Evolutionary conservation across 2,113 vertebrate genomes (phyloP).

Genomic region (Plecotus auritus): DNA sequence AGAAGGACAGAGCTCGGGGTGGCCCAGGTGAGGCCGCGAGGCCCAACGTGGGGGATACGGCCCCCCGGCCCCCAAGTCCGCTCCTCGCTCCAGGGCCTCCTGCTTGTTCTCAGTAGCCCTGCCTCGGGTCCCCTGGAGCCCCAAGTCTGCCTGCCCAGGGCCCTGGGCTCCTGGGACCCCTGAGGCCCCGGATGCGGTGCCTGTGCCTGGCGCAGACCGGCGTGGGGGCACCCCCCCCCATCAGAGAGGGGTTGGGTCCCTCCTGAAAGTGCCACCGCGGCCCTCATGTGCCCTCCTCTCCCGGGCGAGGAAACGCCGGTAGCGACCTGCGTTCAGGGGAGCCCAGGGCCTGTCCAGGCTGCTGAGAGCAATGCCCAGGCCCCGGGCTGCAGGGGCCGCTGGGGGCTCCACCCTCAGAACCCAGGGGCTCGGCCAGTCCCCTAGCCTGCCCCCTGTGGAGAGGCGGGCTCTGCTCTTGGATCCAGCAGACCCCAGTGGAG

Average conservation of each 20-base stretch:
- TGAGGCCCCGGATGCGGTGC: fast-evolving
- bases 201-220: fast-evolving
- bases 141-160: fast-evolving
- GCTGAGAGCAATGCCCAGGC: not conserved
- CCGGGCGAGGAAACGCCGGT: fast-evolving
- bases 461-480: not conserved
- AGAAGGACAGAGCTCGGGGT: not conserved
- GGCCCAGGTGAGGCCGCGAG: not conserved
- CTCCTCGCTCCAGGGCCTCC: fast-evolving
- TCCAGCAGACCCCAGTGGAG: fast-evolving
- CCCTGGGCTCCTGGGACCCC: not conserved
- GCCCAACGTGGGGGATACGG: no score
- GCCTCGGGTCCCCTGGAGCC: not conserved
- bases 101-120: not conserved
- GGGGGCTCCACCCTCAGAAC: not conserved
- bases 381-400: fast-evolving
- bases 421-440: not conserved
- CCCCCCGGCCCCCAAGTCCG: not conserved
- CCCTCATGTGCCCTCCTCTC: not conserved
- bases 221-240: no score
- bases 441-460: fast-evolving
- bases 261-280: no score
- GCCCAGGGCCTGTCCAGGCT: not conserved
- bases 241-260: no score
- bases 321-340: fast-evolving